A percentile compares a stretch with the other conserved stretches of the same genome.
Conservation (phyloP, 2,888 invertebrate species). For the Agrochola lota region DNA sequence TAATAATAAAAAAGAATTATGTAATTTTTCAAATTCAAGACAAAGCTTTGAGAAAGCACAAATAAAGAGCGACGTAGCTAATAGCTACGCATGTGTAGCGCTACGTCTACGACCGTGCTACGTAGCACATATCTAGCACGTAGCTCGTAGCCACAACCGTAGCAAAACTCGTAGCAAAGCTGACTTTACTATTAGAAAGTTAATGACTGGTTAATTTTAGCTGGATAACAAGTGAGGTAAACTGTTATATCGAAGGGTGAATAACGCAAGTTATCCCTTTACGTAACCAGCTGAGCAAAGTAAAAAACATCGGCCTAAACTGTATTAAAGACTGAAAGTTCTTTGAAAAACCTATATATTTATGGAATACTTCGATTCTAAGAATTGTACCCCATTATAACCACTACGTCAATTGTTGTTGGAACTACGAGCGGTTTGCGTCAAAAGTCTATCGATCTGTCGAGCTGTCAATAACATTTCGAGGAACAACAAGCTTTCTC, state of each 20-base stretch:
- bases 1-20: not conserved
- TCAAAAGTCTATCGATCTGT: conserved; percentile 58
- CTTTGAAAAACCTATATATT: conserved; percentile 18
- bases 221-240: conserved; percentile 6
- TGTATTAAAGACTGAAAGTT: conserved; percentile 16
- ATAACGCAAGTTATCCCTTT: conserved; percentile 62
- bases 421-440: conserved; percentile 33
- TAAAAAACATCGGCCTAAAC: conserved; percentile 28
- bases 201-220: conserved; percentile 19
- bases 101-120: conserved; percentile 53
- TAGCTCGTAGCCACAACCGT: conserved; percentile 59
- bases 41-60: conserved; percentile 15
- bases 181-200: conserved; percentile 11
- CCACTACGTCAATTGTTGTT: conserved; percentile 40
- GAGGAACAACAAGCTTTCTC: conserved; percentile 46
- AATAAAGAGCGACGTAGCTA: conserved; percentile 37
- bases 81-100: conserved; percentile 43
- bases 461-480: conserved; percentile 46
- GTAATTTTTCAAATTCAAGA: conserved; percentile 12
- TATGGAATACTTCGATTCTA: conserved; percentile 22
- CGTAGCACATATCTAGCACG: conserved; percentile 47
- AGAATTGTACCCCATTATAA: conserved; percentile 16
- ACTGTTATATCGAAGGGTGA: conserved; percentile 39
- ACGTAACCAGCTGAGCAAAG: conserved; percentile 64
- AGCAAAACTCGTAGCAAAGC: conserved; percentile 43